A percentile compares a stretch with the other conserved stretches of the same genome.
Evolutionary conservation across 2,797 vertebrate genomes (phyloP).

Genomic region (Neoniphon sammara): DNA sequence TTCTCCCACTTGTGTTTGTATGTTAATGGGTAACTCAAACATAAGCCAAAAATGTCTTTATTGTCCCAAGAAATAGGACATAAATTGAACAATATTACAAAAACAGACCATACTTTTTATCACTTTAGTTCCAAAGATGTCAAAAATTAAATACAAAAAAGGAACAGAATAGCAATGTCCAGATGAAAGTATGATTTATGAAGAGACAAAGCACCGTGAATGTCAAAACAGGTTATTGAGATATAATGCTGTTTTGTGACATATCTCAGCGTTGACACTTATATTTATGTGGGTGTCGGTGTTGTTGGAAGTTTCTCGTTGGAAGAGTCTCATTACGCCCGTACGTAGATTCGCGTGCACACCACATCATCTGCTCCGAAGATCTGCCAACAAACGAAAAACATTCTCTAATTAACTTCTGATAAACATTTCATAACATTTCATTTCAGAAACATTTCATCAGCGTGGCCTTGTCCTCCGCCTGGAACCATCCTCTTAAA

Average conservation of each 20-base stretch:
- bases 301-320: neutral
- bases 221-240: slow-evolving; percentile 4
- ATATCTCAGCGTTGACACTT: neutral
- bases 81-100: neutral
- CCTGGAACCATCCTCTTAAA: neutral
- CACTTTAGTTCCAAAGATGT: slow-evolving; percentile 29
- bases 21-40: neutral
- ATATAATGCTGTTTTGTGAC: neutral
- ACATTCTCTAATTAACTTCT: too few species aligned
- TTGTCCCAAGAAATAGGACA: neutral
- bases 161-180: neutral
- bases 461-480: neutral
- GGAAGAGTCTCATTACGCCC: slow-evolving; percentile 78
- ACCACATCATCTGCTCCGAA: slow-evolving; percentile 95
- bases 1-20: neutral
- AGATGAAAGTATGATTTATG: slow-evolving; percentile 14
- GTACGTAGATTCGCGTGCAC: slow-evolving; percentile 93
- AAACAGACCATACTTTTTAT: neutral
- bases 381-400: slow-evolving; percentile 66
- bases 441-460: neutral
- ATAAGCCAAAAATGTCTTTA: neutral
- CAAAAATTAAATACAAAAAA: slow-evolving; percentile 50
- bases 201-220: neutral
- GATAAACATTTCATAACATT: too few species aligned
- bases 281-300: neutral